These are phyloP conservation scores for Agrypnia vestita DNA, from an alignment of 1,140 invertebrate genomes.

Conservation along the genomic window DNA sequence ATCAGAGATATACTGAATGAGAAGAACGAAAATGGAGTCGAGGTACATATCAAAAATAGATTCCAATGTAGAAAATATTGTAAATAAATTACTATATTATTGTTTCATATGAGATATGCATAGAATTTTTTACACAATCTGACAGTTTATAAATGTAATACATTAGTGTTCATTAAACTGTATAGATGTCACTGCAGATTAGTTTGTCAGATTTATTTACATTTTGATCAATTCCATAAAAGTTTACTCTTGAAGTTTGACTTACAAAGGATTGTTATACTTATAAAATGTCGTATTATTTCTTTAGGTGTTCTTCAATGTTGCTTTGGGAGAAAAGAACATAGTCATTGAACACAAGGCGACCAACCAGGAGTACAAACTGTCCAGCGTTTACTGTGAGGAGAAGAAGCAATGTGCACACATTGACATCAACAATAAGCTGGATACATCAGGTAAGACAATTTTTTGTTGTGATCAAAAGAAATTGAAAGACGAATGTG, in stretches of 20 bases:
- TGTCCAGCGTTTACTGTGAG: slow-evolving; percentile 82
- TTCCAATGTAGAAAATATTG: no score
- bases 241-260: no score
- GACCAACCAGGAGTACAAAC: slow-evolving; percentile 80
- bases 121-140: neutral
- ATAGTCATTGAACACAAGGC: slow-evolving; percentile 78
- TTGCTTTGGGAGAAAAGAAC: slow-evolving; percentile 71
- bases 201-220: neutral
- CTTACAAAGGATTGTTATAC: no score
- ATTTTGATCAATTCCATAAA: no score
- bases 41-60: slow-evolving; percentile 64
- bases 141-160: neutral
- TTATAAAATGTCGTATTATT: neutral
- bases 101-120: neutral
- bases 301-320: slow-evolving; percentile 71
- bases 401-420: slow-evolving; percentile 84
- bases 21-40: slow-evolving; percentile 76
- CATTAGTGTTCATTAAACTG: neutral
- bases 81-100: no score
- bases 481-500: neutral
- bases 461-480: neutral
- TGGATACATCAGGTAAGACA: slow-evolving; percentile 62
- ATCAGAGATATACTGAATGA: slow-evolving; percentile 76
- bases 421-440: slow-evolving; percentile 78
- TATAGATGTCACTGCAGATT: no score